Evolutionary conservation across 30 jellyfish, hydroid and myxozoan genomes (phyloP).

Genomic region (Euphysa ruthae): DNA sequence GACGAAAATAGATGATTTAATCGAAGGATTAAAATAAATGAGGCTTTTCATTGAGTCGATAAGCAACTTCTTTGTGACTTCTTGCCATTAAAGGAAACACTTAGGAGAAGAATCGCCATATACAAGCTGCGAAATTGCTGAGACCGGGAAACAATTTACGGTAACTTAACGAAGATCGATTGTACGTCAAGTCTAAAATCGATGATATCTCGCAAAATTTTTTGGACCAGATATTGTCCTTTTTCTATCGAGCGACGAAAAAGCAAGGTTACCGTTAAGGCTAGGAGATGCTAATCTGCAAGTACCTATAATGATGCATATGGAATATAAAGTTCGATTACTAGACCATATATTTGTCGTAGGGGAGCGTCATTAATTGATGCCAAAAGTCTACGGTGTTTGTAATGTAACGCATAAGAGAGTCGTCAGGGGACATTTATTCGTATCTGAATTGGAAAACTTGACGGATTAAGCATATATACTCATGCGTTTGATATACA

Average conservation of each 20-base stretch:
- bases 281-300: conserved; percentile 31
- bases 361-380: conserved; percentile 24
- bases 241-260: conserved; percentile 37
- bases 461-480: too few species aligned
- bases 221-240: conserved; percentile 31
- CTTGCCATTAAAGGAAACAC: conserved; percentile 17
- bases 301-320: conserved; percentile 48
- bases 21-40: conserved; percentile 1
- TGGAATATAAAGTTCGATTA: conserved; percentile 32
- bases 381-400: conserved; percentile 44
- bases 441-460: too few species aligned
- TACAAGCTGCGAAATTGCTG: conserved; percentile 18
- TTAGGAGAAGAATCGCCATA: conserved; percentile 23
- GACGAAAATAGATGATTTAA: conserved; percentile 20
- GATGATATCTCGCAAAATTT: conserved; percentile 29
- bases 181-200: conserved; percentile 21
- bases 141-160: conserved; percentile 35
- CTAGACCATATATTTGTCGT: conserved; percentile 37
- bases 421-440: too few species aligned
- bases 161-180: conserved; percentile 34
- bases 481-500: too few species aligned
- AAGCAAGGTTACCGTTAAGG: conserved; percentile 25
- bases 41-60: conserved; percentile 13
- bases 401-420: too few species aligned
- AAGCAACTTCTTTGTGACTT: conserved; percentile 11